A percentile compares a stretch with the other conserved stretches of the same genome.
Evolutionary conservation across 1,140 invertebrate species (phyloP).

Genomic region (Sipha flava): DNA sequence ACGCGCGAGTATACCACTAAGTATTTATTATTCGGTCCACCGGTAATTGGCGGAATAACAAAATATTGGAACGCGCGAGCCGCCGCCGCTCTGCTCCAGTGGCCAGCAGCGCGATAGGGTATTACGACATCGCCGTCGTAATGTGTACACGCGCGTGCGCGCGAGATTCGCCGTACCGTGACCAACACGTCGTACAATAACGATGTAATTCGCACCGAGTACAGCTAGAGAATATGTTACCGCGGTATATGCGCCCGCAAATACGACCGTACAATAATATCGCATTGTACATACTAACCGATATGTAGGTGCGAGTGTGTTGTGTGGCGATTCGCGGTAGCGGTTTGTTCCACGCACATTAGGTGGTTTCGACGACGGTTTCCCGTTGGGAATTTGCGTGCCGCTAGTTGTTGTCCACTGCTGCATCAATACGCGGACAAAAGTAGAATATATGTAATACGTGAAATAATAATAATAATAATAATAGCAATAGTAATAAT

Average conservation of each 20-base stretch:
- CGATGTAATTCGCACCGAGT: slow-evolving; percentile 9
- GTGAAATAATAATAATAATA: too few species aligned
- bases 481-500: too few species aligned
- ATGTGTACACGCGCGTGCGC: background rate
- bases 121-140: too few species aligned
- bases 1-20: background rate
- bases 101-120: background rate
- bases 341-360: background rate
- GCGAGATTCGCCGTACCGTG: slow-evolving; percentile 11
- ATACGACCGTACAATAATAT: background rate
- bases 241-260: background rate
- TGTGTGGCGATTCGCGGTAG: background rate
- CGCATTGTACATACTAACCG: background rate
- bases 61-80: slow-evolving; percentile 21
- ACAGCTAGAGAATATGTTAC: background rate
- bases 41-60: slow-evolving; percentile 23
- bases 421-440: too few species aligned
- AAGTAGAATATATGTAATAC: too few species aligned
- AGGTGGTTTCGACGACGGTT: background rate
- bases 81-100: slow-evolving; percentile 7
- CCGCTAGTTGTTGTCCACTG: too few species aligned
- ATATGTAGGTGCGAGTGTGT: background rate
- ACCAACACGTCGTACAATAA: background rate
- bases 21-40: background rate
- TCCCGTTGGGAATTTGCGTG: too few species aligned